Evolutionary conservation across 2,113 vertebrate genomes (phyloP), one percentile per base, ranked within the genome.

Genomic region (Cricetomys ansorgei): DNA sequence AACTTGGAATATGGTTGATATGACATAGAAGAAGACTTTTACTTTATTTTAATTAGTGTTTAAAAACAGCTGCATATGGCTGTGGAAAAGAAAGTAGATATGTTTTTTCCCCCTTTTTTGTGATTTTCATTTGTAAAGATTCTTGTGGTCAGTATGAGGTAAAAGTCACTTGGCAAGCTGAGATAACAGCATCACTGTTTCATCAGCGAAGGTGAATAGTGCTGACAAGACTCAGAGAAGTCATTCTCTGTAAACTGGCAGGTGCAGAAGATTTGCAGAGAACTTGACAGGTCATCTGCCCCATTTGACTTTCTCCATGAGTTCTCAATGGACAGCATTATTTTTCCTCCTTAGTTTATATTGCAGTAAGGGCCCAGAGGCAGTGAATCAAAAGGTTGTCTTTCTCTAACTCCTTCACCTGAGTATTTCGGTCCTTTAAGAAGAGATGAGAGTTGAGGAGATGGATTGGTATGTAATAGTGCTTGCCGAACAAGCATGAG

Each of bases 31-130:
- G 79, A 67, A 87, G 31, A 72, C n/a, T 94, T 81, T 90, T 43
- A 90, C 91, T 93, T 80, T 29, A 90, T 91, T 94, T 80, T n/a
- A 40, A n/a, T 65, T 90, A 93, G 37, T 48, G 50, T 67, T 72
- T 90, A 79, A 94, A 87, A 95, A 72, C 55, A 53, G 91, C 73
- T 59, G 19, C 34, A 17, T 57, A 50, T 70, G 67, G n/a, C 45
- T 84, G 1, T 29, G 55, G 34, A 55, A 15, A 77, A 93, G 48
- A 77, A 55, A 37, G 15, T n/a, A 40, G n/a, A 27, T 50, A 23
- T 19, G 29, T 29, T 69, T 45, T 43, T 76, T 53, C 89, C 34
- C 48, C 50, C 69, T 85, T 45, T 43, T 40, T 80, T 73, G 37
- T 55, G 23, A 25, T 72, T 87, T 87, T 86, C 69, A 64, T 40